phyloP scores from a whole-genome alignment of 2,888 invertebrate species.

The Tachina grossa region DNA sequence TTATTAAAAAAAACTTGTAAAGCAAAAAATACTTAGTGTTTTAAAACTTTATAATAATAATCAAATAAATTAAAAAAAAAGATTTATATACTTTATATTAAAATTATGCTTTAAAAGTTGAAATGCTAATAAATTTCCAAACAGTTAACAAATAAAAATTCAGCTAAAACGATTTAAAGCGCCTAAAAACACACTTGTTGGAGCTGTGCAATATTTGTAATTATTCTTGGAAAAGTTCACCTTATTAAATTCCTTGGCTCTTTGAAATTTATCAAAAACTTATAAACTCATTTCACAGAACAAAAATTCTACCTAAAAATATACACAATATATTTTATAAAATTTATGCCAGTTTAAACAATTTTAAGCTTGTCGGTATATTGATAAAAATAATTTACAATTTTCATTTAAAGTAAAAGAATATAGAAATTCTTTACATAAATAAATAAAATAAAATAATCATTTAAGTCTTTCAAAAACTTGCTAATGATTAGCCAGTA shows the following conservation, averaged over 20 bases:
- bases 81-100: background rate
- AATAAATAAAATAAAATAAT: background rate
- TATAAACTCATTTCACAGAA: background rate
- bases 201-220: background rate
- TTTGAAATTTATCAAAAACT: background rate
- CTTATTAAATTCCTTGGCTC: background rate
- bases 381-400: too few relatives aligned
- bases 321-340: too few relatives aligned
- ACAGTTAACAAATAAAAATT: background rate
- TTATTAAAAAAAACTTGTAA: slow-evolving; percentile 16
- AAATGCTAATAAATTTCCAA: background rate
- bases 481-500: background rate
- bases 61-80: background rate
- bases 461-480: background rate
- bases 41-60: background rate
- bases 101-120: background rate
- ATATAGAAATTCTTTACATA: background rate
- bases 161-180: background rate
- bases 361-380: too few relatives aligned
- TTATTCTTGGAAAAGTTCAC: background rate
- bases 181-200: slow-evolving; percentile 44
- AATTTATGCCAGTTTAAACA: too few relatives aligned
- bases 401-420: background rate
- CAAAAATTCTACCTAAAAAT: background rate
- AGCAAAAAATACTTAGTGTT: background rate